Conservation (phyloP, 2,888 invertebrate species). For the Cybosia mesomella region DNA sequence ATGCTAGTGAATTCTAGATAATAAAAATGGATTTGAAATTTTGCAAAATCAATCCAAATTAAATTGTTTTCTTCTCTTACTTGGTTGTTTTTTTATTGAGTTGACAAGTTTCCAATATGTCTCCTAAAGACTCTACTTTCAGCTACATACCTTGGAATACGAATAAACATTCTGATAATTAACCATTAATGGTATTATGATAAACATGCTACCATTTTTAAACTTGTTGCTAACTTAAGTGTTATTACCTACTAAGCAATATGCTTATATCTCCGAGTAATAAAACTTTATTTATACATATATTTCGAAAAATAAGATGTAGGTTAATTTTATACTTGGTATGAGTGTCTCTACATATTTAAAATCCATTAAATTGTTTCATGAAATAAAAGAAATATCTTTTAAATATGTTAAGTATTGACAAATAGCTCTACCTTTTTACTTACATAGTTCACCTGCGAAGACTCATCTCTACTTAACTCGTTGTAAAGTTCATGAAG, state of each 20-base stretch:
- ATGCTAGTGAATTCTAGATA: not conserved
- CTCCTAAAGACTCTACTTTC: not conserved
- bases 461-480: slow-evolving; percentile 79
- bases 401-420: not conserved
- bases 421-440: slow-evolving; percentile 20
- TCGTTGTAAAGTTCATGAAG: slow-evolving; percentile 83
- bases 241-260: not conserved
- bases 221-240: not conserved
- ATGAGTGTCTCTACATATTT: not conserved
- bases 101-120: not conserved
- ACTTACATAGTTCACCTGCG: slow-evolving; percentile 82
- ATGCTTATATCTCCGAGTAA: not conserved
- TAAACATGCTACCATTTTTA: not conserved
- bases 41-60: not conserved
- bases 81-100: not conserved
- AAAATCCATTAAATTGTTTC: not conserved
- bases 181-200: not conserved
- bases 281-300: too few species aligned
- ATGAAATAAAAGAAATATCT: not conserved
- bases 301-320: not conserved
- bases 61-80: not conserved
- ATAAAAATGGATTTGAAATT: not conserved
- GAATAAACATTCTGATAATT: not conserved
- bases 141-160: not conserved
- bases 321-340: not conserved